Evolutionary conservation across 2,113 vertebrate species (phyloP).

Genomic region (Phylloscopus whistleri): DNA sequence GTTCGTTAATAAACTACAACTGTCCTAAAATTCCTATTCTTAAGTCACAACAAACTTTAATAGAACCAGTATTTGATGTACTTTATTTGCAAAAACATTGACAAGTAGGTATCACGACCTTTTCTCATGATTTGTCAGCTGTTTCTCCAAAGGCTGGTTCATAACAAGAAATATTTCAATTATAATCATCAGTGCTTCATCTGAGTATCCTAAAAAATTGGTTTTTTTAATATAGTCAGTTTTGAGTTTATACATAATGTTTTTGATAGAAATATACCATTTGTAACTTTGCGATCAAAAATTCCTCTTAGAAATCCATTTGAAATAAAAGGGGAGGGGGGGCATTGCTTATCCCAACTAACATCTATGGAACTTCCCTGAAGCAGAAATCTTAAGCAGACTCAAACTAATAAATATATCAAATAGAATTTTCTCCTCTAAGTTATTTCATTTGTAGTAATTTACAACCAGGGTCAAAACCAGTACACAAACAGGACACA

Average conservation of each 20-base stretch:
- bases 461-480: not conserved
- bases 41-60: not conserved
- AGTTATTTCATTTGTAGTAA: not conserved
- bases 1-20: not conserved
- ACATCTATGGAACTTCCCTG: not conserved
- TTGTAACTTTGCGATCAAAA: not conserved
- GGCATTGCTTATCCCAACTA: not conserved
- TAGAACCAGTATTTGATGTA: not conserved
- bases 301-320: not conserved
- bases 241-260: not conserved
- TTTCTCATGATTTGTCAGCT: not conserved
- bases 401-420: not conserved
- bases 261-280: not conserved
- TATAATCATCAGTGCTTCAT: not conserved
- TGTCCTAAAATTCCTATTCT: not conserved
- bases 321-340: not conserved
- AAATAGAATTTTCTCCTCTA: not conserved
- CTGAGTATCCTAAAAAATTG: not conserved
- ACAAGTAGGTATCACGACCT: not conserved
- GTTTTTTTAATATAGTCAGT: not conserved
- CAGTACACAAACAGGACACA: not conserved
- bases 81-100: not conserved
- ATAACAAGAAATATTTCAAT: not conserved
- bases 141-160: not conserved
- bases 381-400: not conserved